These are phyloP conservation scores for Epinephelus lanceolatus DNA, from an alignment of 2,113 vertebrate genomes.

Conservation along the genomic window DNA sequence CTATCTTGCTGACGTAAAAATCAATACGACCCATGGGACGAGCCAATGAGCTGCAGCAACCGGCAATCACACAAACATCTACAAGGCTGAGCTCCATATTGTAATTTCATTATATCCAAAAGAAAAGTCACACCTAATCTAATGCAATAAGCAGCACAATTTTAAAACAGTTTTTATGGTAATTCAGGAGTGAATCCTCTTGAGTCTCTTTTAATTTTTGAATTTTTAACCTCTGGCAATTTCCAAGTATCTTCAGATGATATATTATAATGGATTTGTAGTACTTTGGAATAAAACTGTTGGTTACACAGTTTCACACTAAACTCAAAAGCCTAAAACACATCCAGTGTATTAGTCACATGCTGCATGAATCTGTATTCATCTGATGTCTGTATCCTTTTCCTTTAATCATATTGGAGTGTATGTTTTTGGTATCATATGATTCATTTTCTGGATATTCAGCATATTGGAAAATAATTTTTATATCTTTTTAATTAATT, in stretches of 20 bases:
- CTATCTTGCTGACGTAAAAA: constrained; percentile 50
- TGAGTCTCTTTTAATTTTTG: background rate
- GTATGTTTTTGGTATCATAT: background rate
- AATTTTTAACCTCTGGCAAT: background rate
- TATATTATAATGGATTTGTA: background rate
- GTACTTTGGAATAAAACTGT: background rate
- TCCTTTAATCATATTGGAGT: background rate
- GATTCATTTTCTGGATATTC: background rate
- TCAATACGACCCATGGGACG: constrained; percentile 42
- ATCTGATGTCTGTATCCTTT: background rate
- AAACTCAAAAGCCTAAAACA: background rate
- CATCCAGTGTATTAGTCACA: background rate
- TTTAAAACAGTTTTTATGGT: background rate
- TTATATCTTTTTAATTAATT: background rate
- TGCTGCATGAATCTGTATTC: background rate
- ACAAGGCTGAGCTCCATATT: constrained; percentile 1
- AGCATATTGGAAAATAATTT: background rate
- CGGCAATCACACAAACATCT: constrained; percentile 32
- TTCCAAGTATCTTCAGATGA: background rate
- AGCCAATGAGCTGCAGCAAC: constrained; percentile 35
- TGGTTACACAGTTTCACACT: background rate
- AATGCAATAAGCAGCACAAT: background rate
- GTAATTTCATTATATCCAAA: constrained; percentile 5
- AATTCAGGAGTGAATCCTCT: constrained; percentile 2
- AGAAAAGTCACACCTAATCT: constrained; percentile 7